A percentile compares a stretch with the other conserved stretches of the same genome.
Conservation (phyloP, 2,113 vertebrate genomes). For the Centropus bengalensis region DNA sequence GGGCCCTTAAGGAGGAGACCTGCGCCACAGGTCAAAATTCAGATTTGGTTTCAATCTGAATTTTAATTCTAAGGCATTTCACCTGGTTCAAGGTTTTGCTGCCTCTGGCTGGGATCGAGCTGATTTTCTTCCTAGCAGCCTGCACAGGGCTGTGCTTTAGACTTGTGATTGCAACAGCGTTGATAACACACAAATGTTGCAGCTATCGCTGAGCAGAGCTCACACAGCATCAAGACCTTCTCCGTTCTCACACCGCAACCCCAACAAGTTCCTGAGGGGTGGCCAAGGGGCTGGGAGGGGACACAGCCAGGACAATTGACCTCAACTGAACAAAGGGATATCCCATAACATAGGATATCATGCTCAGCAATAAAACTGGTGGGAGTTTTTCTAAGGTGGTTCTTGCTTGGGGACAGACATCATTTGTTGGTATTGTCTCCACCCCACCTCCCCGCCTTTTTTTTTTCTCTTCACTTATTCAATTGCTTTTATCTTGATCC, state of each 20-base stretch:
- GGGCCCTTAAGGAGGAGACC: not conserved
- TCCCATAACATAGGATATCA: not conserved
- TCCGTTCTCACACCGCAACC: too few species aligned
- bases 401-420: not conserved
- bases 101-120: not conserved
- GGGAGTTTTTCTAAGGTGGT: not conserved
- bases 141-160: rapidly evolving
- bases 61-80: not conserved
- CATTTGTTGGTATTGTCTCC: not conserved
- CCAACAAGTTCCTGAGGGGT: too few species aligned
- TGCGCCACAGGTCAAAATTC: too few species aligned
- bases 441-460: not conserved
- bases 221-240: too few species aligned
- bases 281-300: too few species aligned
- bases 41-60: not conserved
- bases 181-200: not conserved
- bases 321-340: too few species aligned
- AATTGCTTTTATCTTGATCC: not conserved
- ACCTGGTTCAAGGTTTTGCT: not conserved
- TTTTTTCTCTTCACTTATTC: not conserved
- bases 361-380: not conserved
- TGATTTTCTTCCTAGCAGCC: not conserved
- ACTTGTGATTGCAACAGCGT: too few species aligned
- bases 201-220: not conserved
- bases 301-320: not conserved